Conservation (phyloP, 2,113 vertebrate species). For the Nansenia antarctica region DNA sequence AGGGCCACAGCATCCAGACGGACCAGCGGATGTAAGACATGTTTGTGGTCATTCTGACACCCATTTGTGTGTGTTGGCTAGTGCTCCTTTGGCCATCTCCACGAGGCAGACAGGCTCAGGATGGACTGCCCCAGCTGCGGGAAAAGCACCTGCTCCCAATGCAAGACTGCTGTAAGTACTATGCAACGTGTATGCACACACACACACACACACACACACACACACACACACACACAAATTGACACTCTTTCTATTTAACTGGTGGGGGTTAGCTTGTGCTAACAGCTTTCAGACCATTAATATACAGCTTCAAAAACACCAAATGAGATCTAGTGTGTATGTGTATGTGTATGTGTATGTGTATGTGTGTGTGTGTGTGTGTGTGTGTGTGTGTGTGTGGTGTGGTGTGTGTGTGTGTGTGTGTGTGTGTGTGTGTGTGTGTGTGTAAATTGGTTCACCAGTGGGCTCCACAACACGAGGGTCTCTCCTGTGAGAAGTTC, state of each 20-base stretch:
- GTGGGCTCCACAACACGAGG: conserved; percentile 75
- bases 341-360: too few relatives aligned
- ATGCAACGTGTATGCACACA: conserved; percentile 1
- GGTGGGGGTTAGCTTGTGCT: too few relatives aligned
- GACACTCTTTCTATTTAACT: not conserved
- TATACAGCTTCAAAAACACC: too few relatives aligned
- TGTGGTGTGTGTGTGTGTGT: not conserved
- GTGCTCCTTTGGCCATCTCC: conserved; percentile 79
- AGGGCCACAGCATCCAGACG: too few relatives aligned
- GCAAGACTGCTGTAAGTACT: conserved; percentile 72
- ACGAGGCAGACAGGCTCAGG: conserved; percentile 68
- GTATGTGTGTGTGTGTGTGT: too few relatives aligned
- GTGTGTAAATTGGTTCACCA: conserved; percentile 43
- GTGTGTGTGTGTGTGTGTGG: too few relatives aligned
- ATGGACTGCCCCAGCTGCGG: conserved; percentile 79
- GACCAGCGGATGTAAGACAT: too few relatives aligned
- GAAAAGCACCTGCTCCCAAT: conserved; percentile 78
- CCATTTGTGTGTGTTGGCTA: conserved; percentile 40
- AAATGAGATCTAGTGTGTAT: too few relatives aligned
- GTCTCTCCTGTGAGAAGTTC: conserved; percentile 72
- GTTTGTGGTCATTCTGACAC: too few relatives aligned
- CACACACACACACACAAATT: too few relatives aligned
- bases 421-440: not conserved
- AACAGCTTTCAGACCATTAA: not conserved
- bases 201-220: conserved; percentile 2